These are phyloP conservation scores for Ammodytes dubius DNA, from an alignment of 2,113 vertebrate species.

Conservation along the genomic window DNA sequence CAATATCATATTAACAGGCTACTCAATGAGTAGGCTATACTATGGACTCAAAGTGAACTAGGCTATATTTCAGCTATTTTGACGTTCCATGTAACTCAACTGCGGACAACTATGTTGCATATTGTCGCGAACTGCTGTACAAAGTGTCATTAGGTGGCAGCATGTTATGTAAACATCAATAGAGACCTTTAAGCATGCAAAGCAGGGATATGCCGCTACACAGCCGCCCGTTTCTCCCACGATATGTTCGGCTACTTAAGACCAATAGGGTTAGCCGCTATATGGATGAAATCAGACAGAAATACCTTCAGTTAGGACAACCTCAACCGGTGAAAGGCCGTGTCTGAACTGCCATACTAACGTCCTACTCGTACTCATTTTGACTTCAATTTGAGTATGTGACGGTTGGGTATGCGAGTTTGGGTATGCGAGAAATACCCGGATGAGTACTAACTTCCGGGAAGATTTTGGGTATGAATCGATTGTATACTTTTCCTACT, in stretches of 20 bases:
- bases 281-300: neutral
- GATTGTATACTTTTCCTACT: too few species aligned
- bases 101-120: neutral
- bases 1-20: neutral
- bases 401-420: too few species aligned
- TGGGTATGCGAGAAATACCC: too few species aligned
- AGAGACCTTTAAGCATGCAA: neutral
- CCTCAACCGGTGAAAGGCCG: neutral
- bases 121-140: neutral
- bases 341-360: too few species aligned
- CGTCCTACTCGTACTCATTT: too few species aligned
- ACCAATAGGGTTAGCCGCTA: too few species aligned
- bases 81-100: neutral
- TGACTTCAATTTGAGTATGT: too few species aligned
- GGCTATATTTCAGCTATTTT: neutral
- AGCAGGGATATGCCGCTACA: neutral
- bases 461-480: too few species aligned
- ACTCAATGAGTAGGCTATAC: neutral
- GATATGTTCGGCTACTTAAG: too few species aligned
- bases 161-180: neutral
- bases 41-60: neutral
- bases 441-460: too few species aligned
- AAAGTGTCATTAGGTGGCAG: neutral
- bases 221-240: too few species aligned
- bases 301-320: conserved; percentile 27